A percentile compares a stretch with the other conserved stretches of the same genome.
These are phyloP conservation scores for Gadus chalcogrammus DNA, from an alignment of 2,113 vertebrate species.

Conservation along the genomic window DNA sequence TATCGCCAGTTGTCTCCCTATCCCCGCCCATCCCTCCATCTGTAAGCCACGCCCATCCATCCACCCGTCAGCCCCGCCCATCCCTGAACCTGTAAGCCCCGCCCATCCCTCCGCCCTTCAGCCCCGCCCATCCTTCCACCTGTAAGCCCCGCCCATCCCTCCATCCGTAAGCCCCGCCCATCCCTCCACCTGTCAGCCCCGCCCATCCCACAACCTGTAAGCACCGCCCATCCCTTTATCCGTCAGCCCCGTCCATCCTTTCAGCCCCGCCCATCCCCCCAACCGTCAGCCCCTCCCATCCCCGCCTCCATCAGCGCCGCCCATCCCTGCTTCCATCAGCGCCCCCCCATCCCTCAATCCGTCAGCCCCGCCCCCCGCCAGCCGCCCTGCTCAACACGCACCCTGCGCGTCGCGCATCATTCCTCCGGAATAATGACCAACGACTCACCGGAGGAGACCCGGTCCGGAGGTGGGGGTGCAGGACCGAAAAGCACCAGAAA, in stretches of 20 bases:
- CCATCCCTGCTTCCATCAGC: background rate
- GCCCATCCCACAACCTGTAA: conserved; percentile 31
- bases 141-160: conserved; percentile 50
- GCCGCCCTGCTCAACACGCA: conserved; percentile 16
- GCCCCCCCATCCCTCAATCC: conserved; percentile 18
- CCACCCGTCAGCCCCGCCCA: too few species aligned
- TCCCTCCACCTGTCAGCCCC: conserved; percentile 45
- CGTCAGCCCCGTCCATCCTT: background rate
- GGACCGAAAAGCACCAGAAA: conserved; percentile 18
- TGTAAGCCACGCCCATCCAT: background rate
- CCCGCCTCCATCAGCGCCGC: background rate
- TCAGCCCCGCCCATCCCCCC: conserved; percentile 42
- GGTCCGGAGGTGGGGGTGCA: conserved; percentile 16
- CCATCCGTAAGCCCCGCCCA: conserved; percentile 47
- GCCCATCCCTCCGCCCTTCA: conserved; percentile 35
- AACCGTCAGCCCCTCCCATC: background rate
- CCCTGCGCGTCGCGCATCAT: conserved; percentile 41
- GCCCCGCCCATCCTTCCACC: conserved; percentile 50
- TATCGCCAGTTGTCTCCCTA: too few species aligned
- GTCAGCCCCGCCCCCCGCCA: conserved; percentile 1
- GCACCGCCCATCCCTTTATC: background rate
- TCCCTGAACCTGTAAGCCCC: background rate
- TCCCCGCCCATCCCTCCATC: background rate
- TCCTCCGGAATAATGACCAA: conserved; percentile 67
- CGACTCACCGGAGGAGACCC: conserved; percentile 65